Percentiles rank a stretch among this genome's conserved stretches.
Evolutionary conservation across 2,888 invertebrate species (phyloP).

Genomic region (Plebejus argus): DNA sequence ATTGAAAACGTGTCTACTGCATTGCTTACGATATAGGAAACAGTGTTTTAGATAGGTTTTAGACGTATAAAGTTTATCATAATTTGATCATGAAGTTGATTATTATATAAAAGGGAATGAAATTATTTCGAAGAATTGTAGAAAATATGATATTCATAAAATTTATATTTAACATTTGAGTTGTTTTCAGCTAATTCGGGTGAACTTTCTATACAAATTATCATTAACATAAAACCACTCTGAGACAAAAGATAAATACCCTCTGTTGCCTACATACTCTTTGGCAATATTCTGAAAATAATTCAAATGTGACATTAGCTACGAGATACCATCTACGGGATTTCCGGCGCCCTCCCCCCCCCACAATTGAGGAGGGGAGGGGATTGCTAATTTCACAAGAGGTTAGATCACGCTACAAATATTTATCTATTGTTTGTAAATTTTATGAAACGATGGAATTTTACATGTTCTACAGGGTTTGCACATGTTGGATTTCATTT

Average conservation of each 20-base stretch:
- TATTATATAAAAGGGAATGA: no score
- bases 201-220: no score
- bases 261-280: slow-evolving; percentile 45
- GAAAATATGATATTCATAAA: no score
- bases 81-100: no score
- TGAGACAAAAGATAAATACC: no score
- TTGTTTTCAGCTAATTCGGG: no score
- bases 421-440: slow-evolving; percentile 38
- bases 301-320: slow-evolving; percentile 72
- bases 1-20: not conserved
- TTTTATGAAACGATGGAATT: slow-evolving; percentile 7
- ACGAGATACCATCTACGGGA: slow-evolving; percentile 73
- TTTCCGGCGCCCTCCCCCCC: slow-evolving; percentile 62
- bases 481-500: no score
- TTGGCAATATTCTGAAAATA: slow-evolving; percentile 65
- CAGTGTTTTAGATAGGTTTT: no score
- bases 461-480: not conserved
- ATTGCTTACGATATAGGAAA: not conserved
- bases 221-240: no score
- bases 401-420: slow-evolving; percentile 44
- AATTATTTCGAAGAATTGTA: no score
- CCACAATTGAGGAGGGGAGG: not conserved
- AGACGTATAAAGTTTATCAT: no score
- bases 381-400: slow-evolving; percentile 64
- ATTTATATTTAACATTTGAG: no score